Base-by-base conservation (phyloP, 2,113 vertebrate genomes). In the Anoplopoma fimbria region DNA sequence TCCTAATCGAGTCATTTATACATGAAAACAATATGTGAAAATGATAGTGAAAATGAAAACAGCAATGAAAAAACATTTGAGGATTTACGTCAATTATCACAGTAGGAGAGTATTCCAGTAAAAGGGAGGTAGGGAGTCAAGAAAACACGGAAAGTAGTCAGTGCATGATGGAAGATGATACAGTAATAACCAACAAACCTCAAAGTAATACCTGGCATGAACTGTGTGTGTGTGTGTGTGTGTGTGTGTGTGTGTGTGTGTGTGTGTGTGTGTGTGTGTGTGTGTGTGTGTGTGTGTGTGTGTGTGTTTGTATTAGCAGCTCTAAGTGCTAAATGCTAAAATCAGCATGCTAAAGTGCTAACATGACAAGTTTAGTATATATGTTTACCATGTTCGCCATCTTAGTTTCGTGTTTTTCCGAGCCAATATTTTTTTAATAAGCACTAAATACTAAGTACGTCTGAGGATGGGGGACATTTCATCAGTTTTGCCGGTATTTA, bases 1-100 rank as follows among this genome's bases (percentile, higher is more conserved):
- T 38, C 4, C 7, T 5, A 27, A 10, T 38, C 15, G 34, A 70
- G 51, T 57, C 19, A 62, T 13, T n/a, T 47, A 19, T 42, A 25
- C 2, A 23, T 0, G 2, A 19, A 0, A 40, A 31, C 2, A 31
- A 34, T 7, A n/a, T n/a, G n/a, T 60, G 38, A 1, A 1, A 0
- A 7, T 21, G n/a, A 29, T 27, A 40, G 15, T 12, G 2, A 57
- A 31, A 23, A 4, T 31, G 6, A 40, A 27, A 17, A 12, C 1
- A 1, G 40, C 12, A 61, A 74, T 74, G 6, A 33, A 47, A 75
- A 75, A 1, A 23, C 34, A 29, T 21, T 21, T 19, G 13, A 4
- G 31, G 5, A 61, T 45, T 47, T 6, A 40, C 1, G 9, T 63
- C 10, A 9, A 13, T 65, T 29, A 51, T 47, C 45, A 9, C 9